Conservation (phyloP, 2,797 vertebrate genomes). For the Rhinella marina region DNA sequence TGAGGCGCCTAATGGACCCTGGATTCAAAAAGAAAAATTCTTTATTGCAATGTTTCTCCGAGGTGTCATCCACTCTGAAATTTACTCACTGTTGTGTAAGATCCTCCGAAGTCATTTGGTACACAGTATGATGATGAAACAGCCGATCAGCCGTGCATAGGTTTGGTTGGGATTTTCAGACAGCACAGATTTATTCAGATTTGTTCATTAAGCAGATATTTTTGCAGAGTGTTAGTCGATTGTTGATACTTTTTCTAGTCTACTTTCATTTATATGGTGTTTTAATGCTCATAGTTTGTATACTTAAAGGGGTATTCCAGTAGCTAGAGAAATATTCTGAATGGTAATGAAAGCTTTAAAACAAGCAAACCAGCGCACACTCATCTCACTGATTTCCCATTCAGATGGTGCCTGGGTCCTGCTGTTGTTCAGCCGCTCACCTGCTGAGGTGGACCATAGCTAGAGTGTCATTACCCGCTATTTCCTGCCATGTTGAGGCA, state of each 20-base stretch:
- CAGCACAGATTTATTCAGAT: slow-evolving; percentile 35
- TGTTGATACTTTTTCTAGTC: not conserved
- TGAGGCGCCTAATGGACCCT: slow-evolving; percentile 56
- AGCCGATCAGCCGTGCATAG: slow-evolving; percentile 53
- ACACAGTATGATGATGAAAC: slow-evolving; percentile 26
- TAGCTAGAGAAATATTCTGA: no score
- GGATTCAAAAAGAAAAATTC: slow-evolving; percentile 61
- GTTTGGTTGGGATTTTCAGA: slow-evolving; percentile 35
- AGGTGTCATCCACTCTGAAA: slow-evolving; percentile 46
- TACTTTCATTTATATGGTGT: not conserved
- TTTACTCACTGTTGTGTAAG: slow-evolving; percentile 57
- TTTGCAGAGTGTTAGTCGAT: not conserved
- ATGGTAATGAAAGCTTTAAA: no score
- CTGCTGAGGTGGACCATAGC: no score
- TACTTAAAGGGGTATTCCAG: no score
- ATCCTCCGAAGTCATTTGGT: slow-evolving; percentile 56
- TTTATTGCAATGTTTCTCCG: slow-evolving; percentile 56
- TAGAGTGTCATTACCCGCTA: no score
- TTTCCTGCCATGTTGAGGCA: no score
- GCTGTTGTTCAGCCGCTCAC: no score
- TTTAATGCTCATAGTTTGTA: no score
- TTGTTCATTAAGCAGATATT: slow-evolving; percentile 16
- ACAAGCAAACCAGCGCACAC: no score
- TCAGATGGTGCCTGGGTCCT: no score
- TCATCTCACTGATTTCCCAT: no score